These are phyloP conservation scores for Prenolepis imparis DNA, from an alignment of 2,888 invertebrate species.

Conservation along the genomic window DNA sequence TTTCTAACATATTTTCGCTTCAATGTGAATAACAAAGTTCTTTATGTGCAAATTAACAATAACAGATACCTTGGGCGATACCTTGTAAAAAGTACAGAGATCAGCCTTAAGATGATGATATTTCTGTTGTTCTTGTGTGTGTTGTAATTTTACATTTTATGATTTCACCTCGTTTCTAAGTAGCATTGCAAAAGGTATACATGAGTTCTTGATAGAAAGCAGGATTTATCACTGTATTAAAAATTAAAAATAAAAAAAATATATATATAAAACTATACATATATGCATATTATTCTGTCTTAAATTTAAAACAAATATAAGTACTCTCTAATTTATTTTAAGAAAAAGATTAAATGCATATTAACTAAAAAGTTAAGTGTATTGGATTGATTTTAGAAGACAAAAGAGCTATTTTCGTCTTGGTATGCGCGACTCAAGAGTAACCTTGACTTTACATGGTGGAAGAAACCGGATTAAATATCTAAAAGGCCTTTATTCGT, in stretches of 20 bases:
- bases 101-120: neutral
- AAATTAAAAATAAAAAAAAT: neutral
- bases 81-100: neutral
- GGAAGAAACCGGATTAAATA: conserved; percentile 24
- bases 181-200: neutral
- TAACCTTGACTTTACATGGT: conserved; percentile 48
- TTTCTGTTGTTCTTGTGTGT: too few species aligned
- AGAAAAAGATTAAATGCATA: neutral
- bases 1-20: neutral
- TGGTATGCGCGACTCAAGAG: neutral
- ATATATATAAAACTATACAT: neutral
- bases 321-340: neutral
- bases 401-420: neutral
- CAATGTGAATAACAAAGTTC: neutral
- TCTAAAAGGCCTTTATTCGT: neutral
- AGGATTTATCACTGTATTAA: neutral
- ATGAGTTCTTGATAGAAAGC: neutral
- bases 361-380: neutral
- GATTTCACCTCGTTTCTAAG: neutral
- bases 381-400: neutral
- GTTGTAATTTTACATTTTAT: neutral
- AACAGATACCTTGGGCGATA: neutral
- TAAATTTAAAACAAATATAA: neutral
- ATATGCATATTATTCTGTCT: neutral
- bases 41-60: neutral